A percentile compares a stretch with the other conserved stretches of the same genome.
These are phyloP conservation scores for Parapristionchus giblindavisi DNA, from an alignment of 2,888 invertebrate genomes.

Conservation along the genomic window DNA sequence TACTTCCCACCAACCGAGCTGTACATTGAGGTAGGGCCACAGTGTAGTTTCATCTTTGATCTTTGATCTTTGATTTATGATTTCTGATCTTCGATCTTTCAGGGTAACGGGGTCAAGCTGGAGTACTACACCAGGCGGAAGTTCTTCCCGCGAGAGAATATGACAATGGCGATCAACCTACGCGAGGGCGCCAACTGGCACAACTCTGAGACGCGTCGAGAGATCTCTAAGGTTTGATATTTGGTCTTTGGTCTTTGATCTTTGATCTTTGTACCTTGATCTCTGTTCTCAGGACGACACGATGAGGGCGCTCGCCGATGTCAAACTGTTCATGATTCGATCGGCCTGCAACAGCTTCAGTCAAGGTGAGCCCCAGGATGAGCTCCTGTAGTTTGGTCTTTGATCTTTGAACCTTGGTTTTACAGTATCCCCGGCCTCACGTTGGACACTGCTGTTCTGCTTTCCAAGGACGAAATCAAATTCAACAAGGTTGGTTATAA, in stretches of 20 bases:
- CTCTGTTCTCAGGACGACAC: constrained; percentile 75
- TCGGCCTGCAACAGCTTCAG: constrained; percentile 87
- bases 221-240: constrained; percentile 71
- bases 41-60: constrained; percentile 1
- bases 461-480: constrained; percentile 40
- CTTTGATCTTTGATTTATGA: constrained; percentile 19
- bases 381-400: too few species aligned
- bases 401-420: too few species aligned
- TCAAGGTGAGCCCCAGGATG: too few species aligned
- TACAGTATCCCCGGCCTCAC: constrained; percentile 64
- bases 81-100: constrained; percentile 38
- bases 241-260: constrained; percentile 14
- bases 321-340: constrained; percentile 83
- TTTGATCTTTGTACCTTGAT: constrained; percentile 19
- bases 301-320: constrained; percentile 81
- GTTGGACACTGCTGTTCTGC: constrained; percentile 59
- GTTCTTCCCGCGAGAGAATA: constrained; percentile 66
- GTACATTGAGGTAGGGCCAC: constrained; percentile 83
- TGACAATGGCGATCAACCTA: constrained; percentile 65
- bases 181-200: constrained; percentile 61
- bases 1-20: constrained; percentile 87
- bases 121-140: constrained; percentile 63
- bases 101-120: constrained; percentile 61
- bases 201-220: constrained; percentile 57
- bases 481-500: constrained; percentile 32